Evolutionary conservation across 2,113 vertebrate species (phyloP), one percentile per base, ranked within the genome.

Genomic region (Harpagus bidentatus): DNA sequence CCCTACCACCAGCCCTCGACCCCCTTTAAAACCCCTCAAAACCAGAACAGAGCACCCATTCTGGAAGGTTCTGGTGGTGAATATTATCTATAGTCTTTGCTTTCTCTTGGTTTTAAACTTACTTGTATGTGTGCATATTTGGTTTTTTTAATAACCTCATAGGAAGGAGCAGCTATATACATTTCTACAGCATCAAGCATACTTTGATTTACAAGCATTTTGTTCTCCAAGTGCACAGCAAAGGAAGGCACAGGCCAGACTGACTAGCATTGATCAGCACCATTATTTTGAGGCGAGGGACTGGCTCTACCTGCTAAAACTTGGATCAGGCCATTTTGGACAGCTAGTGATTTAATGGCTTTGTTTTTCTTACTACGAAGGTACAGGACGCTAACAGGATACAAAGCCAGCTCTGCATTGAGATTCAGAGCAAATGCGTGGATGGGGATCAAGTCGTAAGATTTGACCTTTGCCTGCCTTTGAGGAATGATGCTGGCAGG

Each of bases 261-360:
- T 32, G 42, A 29, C 5, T 13, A 16, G 13, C 32, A 25, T 13
- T 0, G 2, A 45, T 45, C 7, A 7, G 45, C 3, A 1, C 28
- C 14, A 2, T 23, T 67, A 16, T 25, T 58, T 7, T 50, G 38
- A 32, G 38, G 34, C 11, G 55, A 22, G 67, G 48, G 38, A 13
- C 42, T 76, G 45, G 16, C 22, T 71, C 22, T 42, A 26, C 42
- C 38, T 42, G 28, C 56, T 84, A 11, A 74, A 84, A 25, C 29
- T 7, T 5, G 13, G 36, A 62, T 67, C 29, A 23, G 48, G 58
- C 18, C 16, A 1, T 61, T 87, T 50, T 36, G 73, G 42, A 23
- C 14, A 72, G 21, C 43, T 5, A 9, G 7, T 53, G 53, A 21
- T 89, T 45, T 48, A 58, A 16, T 45, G 42, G 17, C 16, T 79